Evolutionary conservation across 2,797 vertebrate genomes (phyloP).

Genomic region (Luscinia luscinia): DNA sequence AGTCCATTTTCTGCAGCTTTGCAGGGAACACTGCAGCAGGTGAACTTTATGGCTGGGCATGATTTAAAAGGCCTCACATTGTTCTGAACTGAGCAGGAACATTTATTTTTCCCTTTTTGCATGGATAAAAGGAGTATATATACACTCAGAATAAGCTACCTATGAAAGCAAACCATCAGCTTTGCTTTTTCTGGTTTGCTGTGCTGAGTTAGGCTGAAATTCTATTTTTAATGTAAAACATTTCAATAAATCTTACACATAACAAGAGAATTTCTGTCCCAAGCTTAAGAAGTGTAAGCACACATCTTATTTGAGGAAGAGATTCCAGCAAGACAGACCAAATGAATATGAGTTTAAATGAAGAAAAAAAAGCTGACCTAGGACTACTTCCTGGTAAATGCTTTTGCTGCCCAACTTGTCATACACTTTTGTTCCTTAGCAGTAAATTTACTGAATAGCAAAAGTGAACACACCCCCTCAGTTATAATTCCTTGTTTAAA

Average conservation of each 20-base stretch:
- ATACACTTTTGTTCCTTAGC: neutral
- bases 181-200: neutral
- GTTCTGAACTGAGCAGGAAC: neutral
- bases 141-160: neutral
- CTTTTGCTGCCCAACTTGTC: neutral
- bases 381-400: neutral
- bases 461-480: neutral
- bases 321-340: neutral
- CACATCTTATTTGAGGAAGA: rapidly evolving
- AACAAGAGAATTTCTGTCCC: neutral
- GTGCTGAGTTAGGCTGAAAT: neutral
- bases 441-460: neutral
- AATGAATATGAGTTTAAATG: neutral
- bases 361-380: neutral
- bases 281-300: neutral
- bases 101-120: neutral
- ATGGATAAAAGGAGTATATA: neutral
- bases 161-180: neutral
- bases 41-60: neutral
- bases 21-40: neutral
- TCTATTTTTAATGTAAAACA: neutral
- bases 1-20: neutral
- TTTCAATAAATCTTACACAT: neutral
- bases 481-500: neutral
- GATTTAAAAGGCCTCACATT: neutral